Evolutionary conservation across 2,888 invertebrate species (phyloP).

Genomic region (Empis stercorea): DNA sequence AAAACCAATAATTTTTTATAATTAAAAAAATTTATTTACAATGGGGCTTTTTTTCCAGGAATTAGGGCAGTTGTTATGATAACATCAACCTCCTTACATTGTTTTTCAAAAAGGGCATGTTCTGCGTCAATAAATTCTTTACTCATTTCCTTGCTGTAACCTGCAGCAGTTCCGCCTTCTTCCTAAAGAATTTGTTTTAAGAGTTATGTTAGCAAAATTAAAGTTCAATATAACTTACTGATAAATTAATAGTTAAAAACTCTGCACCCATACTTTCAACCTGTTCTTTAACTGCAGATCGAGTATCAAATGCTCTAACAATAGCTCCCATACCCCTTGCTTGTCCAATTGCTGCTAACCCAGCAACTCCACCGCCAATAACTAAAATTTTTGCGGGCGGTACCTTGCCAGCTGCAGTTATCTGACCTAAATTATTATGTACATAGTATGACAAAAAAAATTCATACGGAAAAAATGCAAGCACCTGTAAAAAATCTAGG

Average conservation of each 20-base stretch:
- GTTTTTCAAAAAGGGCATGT: conserved; percentile 73
- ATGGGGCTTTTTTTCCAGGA: conserved; percentile 73
- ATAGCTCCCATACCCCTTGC: conserved; percentile 83
- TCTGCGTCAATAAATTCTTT: conserved; percentile 76
- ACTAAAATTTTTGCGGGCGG: conserved; percentile 80
- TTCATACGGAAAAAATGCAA: too few relatives aligned
- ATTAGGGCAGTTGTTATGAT: conserved; percentile 83
- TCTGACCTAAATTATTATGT: conserved; percentile 43
- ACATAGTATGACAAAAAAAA: too few relatives aligned
- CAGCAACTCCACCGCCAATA: conserved; percentile 83
- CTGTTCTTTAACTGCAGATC: conserved; percentile 70
- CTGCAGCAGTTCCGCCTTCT: conserved; percentile 58
- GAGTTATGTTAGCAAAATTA: not conserved
- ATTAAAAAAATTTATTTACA: conserved; percentile 24
- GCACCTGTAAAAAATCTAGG: conserved; percentile 71
- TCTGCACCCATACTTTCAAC: conserved; percentile 81
- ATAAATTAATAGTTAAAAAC: conserved; percentile 64
- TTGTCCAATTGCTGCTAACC: conserved; percentile 64
- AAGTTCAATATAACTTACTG: conserved; percentile 38
- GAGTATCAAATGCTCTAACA: conserved; percentile 76
- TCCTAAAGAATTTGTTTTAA: conserved; percentile 36
- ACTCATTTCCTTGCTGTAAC: conserved; percentile 79
- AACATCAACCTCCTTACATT: conserved; percentile 72
- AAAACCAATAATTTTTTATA: not conserved
- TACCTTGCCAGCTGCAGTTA: conserved; percentile 80